phyloP scores from a whole-genome alignment of 2,797 vertebrate genomes.

The Mormyrus hasselquistii region DNA sequence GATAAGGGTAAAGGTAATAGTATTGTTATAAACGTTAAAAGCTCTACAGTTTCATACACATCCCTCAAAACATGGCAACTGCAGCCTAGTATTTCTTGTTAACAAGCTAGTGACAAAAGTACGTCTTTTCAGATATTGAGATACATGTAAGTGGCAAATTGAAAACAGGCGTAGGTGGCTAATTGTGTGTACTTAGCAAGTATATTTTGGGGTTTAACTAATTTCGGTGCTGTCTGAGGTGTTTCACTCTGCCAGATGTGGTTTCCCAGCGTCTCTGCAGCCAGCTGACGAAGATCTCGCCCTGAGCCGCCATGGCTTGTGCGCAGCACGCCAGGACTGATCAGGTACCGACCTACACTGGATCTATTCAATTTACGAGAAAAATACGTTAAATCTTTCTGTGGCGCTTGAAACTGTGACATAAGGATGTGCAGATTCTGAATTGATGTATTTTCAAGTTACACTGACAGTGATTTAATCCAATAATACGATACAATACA shows the following conservation, averaged over 20 bases:
- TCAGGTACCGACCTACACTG: conserved; percentile 50
- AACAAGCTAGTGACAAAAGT: background rate
- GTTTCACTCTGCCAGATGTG: background rate
- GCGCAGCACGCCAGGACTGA: conserved; percentile 41
- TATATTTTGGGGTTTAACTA: background rate
- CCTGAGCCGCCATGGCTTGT: conserved; percentile 47
- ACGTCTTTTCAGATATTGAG: background rate
- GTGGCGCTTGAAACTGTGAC: background rate
- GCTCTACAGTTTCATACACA: background rate
- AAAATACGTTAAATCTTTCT: background rate
- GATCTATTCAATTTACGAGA: background rate
- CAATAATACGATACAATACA: background rate
- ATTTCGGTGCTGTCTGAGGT: background rate
- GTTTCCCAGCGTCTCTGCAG: background rate
- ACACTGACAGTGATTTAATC: background rate
- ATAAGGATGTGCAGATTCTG: background rate
- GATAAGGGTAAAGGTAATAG: background rate
- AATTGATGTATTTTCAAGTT: background rate
- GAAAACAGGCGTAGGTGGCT: background rate
- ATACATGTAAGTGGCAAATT: background rate
- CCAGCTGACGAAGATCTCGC: background rate
- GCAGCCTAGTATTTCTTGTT: background rate
- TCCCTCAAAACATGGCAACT: background rate
- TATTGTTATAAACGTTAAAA: background rate
- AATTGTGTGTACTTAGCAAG: background rate